A percentile compares a stretch with the other conserved stretches of the same genome.
Conservation (phyloP, 2,113 vertebrate species). For the Xenopus tropicalis region DNA sequence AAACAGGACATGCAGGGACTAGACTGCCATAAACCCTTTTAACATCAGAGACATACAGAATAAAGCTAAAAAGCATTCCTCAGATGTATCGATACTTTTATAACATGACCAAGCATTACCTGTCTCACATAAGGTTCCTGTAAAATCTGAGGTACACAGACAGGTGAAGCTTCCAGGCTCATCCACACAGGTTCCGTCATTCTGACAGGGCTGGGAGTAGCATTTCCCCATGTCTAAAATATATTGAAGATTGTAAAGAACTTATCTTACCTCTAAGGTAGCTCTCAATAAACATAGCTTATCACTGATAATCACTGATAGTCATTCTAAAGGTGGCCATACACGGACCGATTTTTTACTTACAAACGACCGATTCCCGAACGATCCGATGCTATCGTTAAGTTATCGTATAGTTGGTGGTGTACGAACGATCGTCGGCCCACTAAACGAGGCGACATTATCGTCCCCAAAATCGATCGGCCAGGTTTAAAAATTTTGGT, state of each 20-base stretch:
- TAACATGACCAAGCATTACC: slow-evolving; percentile 52
- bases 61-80: background rate
- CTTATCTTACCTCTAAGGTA: no score
- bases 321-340: no score
- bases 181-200: slow-evolving; percentile 62
- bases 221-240: slow-evolving; percentile 72
- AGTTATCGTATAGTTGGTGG: no score
- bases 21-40: slow-evolving; percentile 37
- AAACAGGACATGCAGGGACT: slow-evolving; percentile 24
- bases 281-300: slow-evolving; percentile 1
- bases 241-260: background rate
- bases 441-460: no score
- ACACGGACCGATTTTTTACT: no score
- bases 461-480: no score
- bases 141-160: slow-evolving; percentile 58
- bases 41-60: slow-evolving; percentile 2
- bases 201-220: slow-evolving; percentile 67
- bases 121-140: slow-evolving; percentile 60
- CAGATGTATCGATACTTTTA: background rate
- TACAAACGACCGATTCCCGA: no score
- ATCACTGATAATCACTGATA: background rate
- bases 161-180: slow-evolving; percentile 63
- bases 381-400: no score
- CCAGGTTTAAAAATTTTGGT: no score
- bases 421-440: no score